These are phyloP conservation scores for Proctacanthus coquilletti DNA, from an alignment of 1,140 invertebrate genomes.

Conservation along the genomic window DNA sequence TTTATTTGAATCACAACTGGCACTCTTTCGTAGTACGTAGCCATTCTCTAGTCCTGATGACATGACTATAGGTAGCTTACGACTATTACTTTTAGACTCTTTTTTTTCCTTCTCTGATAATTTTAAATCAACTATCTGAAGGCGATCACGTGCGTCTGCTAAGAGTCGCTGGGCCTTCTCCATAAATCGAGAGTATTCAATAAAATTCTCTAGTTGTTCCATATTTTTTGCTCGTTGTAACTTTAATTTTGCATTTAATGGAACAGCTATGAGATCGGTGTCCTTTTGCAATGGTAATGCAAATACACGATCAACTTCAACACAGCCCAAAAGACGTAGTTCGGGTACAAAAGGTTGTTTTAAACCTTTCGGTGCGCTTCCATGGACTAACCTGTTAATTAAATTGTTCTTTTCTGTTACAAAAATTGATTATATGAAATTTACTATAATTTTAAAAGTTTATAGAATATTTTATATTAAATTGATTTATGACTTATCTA, in stretches of 20 bases:
- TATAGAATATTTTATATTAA: too few relatives aligned
- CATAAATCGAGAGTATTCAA: conserved; percentile 64
- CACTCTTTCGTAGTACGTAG: conserved; percentile 50
- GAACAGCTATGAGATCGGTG: conserved; percentile 61
- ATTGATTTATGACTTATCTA: too few relatives aligned
- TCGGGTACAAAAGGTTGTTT: conserved; percentile 71
- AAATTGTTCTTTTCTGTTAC: not conserved
- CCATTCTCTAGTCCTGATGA: conserved; percentile 31
- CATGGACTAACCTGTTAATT: conserved; percentile 57
- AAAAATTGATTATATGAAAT: too few relatives aligned
- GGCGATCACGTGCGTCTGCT: conserved; percentile 67
- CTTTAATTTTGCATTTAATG: conserved; percentile 71
- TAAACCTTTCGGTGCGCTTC: conserved; percentile 59
- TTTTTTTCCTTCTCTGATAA: conserved; percentile 42
- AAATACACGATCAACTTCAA: conserved; percentile 69
- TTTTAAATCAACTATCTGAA: conserved; percentile 62
- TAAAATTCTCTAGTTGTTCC: conserved; percentile 58
- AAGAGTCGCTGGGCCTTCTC: conserved; percentile 65
- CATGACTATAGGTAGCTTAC: conserved; percentile 25
- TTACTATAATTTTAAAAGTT: too few relatives aligned
- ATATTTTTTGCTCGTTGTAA: conserved; percentile 70
- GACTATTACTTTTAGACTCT: conserved; percentile 27
- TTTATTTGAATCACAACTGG: conserved; percentile 44
- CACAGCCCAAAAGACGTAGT: conserved; percentile 64
- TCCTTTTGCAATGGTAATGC: conserved; percentile 70